phyloP scores from a whole-genome alignment of 2,113 vertebrate species.

The Sapajus apella region DNA sequence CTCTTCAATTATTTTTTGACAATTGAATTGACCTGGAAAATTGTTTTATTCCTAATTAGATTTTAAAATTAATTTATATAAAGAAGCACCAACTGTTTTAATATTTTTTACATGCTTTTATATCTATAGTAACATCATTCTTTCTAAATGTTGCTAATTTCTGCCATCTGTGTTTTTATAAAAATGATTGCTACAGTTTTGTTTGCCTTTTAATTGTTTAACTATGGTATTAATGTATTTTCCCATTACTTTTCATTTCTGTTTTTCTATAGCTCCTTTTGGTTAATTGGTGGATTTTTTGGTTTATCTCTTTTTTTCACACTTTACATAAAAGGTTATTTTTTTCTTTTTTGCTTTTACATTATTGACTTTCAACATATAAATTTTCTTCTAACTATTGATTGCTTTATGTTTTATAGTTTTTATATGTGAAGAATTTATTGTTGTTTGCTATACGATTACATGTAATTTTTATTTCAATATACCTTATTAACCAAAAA shows the following conservation, averaged over 20 bases:
- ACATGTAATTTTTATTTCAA: not conserved
- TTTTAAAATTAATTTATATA: not conserved
- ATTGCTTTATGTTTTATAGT: not conserved
- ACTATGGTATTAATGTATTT: not conserved
- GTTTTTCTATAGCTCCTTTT: not conserved
- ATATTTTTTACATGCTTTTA: not conserved
- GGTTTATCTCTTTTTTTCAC: not conserved
- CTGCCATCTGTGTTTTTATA: not conserved
- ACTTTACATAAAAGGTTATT: not conserved
- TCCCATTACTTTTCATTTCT: not conserved
- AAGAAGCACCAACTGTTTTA: not conserved
- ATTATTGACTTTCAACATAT: not conserved
- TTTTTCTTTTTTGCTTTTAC: not conserved
- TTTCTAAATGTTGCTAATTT: too few species aligned
- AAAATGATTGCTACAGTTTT: not conserved
- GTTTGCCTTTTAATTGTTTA: not conserved
- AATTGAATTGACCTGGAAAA: not conserved
- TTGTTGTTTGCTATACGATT: not conserved
- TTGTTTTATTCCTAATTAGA: not conserved
- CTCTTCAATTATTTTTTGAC: not conserved
- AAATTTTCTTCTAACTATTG: not conserved
- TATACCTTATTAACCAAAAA: not conserved
- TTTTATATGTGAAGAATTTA: not conserved
- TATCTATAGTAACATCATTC: not conserved
- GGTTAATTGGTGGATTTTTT: not conserved